Conservation (phyloP, 2,113 vertebrate genomes). For the Amphiprion percula region DNA sequence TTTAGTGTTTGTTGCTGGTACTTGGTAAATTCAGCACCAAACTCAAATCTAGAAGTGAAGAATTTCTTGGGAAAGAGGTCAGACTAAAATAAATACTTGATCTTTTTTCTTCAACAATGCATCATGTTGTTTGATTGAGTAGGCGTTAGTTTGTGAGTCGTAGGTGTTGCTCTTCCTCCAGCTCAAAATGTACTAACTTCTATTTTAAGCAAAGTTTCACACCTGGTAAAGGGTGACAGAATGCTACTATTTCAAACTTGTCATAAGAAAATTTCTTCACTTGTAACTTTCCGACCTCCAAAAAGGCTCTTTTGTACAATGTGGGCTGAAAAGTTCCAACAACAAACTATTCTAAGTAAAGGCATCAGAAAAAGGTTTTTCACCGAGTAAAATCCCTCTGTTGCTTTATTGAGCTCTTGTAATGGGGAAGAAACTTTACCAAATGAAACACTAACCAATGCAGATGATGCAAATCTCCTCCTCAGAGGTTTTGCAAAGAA, state of each 20-base stretch:
- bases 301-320: neutral
- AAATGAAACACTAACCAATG: conserved; percentile 6
- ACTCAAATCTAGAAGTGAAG: too few species aligned
- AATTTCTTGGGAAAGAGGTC: too few species aligned
- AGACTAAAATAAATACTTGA: too few species aligned
- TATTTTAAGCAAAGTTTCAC: neutral
- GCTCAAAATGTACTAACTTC: neutral
- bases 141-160: neutral
- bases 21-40: neutral
- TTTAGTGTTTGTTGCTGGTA: too few species aligned
- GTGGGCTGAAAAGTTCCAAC: neutral
- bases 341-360: neutral
- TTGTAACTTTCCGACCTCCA: neutral
- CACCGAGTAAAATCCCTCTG: neutral
- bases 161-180: neutral
- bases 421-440: conserved; percentile 2
- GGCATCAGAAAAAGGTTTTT: too few species aligned
- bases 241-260: neutral
- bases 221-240: neutral
- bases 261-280: neutral
- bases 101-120: too few species aligned
- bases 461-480: neutral
- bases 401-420: neutral
- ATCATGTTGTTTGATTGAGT: too few species aligned
- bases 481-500: neutral